Conservation (phyloP, 2,113 vertebrate genomes). For the Gallinago media region DNA sequence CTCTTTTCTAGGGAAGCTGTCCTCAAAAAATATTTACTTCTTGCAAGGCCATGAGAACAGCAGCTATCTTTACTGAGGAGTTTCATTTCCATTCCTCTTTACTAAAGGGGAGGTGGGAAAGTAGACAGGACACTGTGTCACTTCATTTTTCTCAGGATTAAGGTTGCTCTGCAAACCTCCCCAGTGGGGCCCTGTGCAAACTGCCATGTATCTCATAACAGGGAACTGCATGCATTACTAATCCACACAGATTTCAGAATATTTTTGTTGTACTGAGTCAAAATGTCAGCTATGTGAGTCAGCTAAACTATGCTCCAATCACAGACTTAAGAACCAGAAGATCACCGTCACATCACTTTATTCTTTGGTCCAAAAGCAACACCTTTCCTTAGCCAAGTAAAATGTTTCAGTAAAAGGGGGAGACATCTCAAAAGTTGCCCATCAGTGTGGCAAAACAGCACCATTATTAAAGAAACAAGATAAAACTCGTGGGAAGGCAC, state of each 20-base stretch:
- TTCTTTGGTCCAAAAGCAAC: slow-evolving; percentile 43
- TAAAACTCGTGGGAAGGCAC: neutral
- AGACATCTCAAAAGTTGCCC: neutral
- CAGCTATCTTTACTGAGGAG: neutral
- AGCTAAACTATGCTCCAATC: slow-evolving; percentile 39
- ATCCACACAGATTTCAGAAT: slow-evolving; percentile 45
- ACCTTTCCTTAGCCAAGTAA: neutral
- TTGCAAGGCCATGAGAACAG: neutral
- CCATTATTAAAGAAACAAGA: neutral
- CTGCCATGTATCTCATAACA: slow-evolving; percentile 11
- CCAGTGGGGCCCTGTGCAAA: neutral
- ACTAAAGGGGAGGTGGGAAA: neutral
- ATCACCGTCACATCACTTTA: neutral
- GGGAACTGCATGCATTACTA: neutral
- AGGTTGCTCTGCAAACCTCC: neutral
- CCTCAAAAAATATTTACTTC: neutral
- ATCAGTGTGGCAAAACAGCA: neutral
- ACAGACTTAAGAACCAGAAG: neutral
- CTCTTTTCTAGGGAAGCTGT: neutral
- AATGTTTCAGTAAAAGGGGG: neutral
- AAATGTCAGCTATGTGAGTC: slow-evolving; percentile 52
- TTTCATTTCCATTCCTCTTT: neutral
- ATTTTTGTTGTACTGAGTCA: slow-evolving; percentile 52
- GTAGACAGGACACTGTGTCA: neutral
- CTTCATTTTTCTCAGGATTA: slow-evolving; percentile 25